Evolutionary conservation across 2,113 vertebrate species (phyloP).

Genomic region (Dicrurus megarhynchus): DNA sequence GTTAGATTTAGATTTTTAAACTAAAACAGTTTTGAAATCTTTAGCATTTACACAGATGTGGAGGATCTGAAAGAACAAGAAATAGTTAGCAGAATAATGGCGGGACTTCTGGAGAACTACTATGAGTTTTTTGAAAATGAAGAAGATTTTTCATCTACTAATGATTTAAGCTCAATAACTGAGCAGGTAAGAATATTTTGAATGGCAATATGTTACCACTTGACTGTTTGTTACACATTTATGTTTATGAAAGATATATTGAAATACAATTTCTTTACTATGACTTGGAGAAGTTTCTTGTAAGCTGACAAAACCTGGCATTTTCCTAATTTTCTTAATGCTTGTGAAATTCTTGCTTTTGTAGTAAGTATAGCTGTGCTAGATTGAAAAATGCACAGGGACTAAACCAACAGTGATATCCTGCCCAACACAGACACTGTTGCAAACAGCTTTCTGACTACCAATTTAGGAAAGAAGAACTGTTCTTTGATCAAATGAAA

Average conservation of each 20-base stretch:
- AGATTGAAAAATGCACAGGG: fast-evolving
- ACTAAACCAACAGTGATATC: background rate
- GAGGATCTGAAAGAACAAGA: constrained; percentile 94
- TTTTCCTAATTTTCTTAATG: background rate
- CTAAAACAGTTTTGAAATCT: constrained; percentile 40
- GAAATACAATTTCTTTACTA: background rate
- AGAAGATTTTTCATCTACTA: constrained; percentile 92
- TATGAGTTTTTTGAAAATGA: constrained; percentile 93
- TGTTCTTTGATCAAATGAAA: background rate
- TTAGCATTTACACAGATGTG: constrained; percentile 86
- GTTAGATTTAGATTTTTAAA: background rate
- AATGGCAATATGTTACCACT: background rate
- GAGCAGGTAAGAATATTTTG: constrained; percentile 83
- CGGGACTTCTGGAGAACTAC: constrained; percentile 94
- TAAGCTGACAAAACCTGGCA: background rate
- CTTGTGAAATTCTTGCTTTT: background rate
- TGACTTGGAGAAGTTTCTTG: background rate
- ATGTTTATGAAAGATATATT: background rate
- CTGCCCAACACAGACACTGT: background rate
- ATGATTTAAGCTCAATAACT: constrained; percentile 96
- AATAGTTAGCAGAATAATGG: constrained; percentile 91
- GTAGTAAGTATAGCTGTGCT: background rate
- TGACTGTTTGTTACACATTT: background rate
- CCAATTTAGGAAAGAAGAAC: background rate
- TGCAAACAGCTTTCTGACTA: background rate